Evolutionary conservation across 2,888 invertebrate genomes (phyloP).

Genomic region (Synergus gifuensis): DNA sequence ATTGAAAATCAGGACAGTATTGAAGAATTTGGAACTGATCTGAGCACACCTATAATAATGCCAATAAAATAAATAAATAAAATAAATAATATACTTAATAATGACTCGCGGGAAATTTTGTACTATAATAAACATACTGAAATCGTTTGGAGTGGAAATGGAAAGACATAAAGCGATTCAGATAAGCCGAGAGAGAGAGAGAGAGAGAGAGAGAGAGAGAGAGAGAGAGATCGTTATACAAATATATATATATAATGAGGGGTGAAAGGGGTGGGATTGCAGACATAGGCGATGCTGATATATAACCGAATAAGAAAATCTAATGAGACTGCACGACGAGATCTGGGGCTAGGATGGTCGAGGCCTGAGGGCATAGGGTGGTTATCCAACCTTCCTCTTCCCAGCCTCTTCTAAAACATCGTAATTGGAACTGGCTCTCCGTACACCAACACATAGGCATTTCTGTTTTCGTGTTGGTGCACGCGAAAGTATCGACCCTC

Average conservation of each 20-base stretch:
- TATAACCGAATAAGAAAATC: constrained; percentile 61
- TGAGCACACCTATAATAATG: too few species aligned
- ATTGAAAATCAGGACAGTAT: too few species aligned
- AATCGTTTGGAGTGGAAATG: constrained; percentile 15
- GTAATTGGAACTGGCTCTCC: constrained; percentile 63
- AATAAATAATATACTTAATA: constrained; percentile 17
- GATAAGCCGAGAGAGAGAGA: background rate
- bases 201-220: background rate
- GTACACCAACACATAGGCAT: constrained; percentile 30
- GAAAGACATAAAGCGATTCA: constrained; percentile 17
- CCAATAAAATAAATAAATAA: too few species aligned
- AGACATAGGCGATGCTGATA: constrained; percentile 55
- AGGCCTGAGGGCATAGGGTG: constrained; percentile 57
- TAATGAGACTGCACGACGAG: constrained; percentile 57
- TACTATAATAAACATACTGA: constrained; percentile 27
- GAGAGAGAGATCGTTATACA: background rate
- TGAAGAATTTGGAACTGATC: too few species aligned
- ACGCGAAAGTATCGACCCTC: constrained; percentile 40
- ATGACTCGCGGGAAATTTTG: background rate
- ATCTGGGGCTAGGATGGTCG: constrained; percentile 47
- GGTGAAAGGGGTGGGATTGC: constrained; percentile 8
- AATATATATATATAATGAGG: background rate
- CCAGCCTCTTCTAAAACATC: constrained; percentile 60
- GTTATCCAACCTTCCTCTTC: constrained; percentile 53
- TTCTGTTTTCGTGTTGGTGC: constrained; percentile 13